phyloP scores from a whole-genome alignment of 1,140 invertebrate species.

The Himalopsyche phryganea region DNA sequence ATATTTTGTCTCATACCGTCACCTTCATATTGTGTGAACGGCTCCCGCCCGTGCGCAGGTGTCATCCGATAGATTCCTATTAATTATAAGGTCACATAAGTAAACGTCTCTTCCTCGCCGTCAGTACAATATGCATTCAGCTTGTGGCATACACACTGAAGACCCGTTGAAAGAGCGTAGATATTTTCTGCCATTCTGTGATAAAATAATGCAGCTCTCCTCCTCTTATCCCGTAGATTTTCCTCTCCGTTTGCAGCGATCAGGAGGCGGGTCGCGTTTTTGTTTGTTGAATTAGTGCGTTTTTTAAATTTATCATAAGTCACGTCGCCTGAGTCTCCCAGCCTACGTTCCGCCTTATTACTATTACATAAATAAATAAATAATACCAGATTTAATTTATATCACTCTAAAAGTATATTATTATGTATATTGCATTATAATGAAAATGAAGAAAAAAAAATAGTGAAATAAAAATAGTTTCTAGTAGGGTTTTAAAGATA shows the following conservation, averaged over 20 bases:
- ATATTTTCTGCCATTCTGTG: conserved; percentile 34
- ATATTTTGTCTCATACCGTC: no score
- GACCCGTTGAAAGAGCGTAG: conserved; percentile 32
- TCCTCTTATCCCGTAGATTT: neutral
- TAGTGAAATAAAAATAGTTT: conserved; percentile 33
- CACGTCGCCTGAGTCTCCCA: conserved; percentile 14
- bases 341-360: conserved; percentile 15
- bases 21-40: no score
- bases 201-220: conserved; percentile 33
- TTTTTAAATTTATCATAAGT: conserved; percentile 3
- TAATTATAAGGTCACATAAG: neutral
- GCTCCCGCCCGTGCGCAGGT: no score
- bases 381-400: conserved; percentile 33
- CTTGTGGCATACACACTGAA: conserved; percentile 26
- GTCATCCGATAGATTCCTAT: neutral
- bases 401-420: conserved; percentile 24
- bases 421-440: conserved; percentile 34
- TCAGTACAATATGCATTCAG: conserved; percentile 18
- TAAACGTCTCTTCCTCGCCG: no score
- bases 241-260: neutral
- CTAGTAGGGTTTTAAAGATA: conserved; percentile 32
- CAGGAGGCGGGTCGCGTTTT: neutral
- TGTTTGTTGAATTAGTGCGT: neutral
- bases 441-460: conserved; percentile 29
- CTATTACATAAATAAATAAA: conserved; percentile 18